A percentile compares a stretch with the other conserved stretches of the same genome.
These are phyloP conservation scores for Leptinotarsa lineolata DNA, from an alignment of 1,140 invertebrate genomes.

Conservation along the genomic window DNA sequence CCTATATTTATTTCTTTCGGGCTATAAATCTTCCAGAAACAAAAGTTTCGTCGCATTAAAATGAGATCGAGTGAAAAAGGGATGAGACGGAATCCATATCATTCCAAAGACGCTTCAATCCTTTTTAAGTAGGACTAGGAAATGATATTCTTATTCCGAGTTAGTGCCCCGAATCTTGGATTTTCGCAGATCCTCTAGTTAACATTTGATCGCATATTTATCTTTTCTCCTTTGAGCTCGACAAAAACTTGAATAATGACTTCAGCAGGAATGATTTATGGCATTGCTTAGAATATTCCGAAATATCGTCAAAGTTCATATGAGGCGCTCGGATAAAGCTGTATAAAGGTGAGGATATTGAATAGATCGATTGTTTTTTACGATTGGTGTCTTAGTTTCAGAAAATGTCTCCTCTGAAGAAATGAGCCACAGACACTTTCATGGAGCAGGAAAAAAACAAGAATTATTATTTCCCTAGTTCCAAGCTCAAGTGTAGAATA, in stretches of 20 bases:
- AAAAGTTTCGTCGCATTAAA: conserved; percentile 6
- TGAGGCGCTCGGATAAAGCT: too few species aligned
- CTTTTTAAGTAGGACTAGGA: conserved; percentile 28
- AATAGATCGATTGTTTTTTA: too few species aligned
- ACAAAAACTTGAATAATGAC: conserved; percentile 19
- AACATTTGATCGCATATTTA: conserved; percentile 28
- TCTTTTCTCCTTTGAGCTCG: conserved; percentile 19
- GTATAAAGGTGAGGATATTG: too few species aligned
- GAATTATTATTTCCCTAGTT: too few species aligned
- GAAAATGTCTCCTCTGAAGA: too few species aligned
- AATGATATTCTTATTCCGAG: conserved; percentile 26
- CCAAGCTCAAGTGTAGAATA: too few species aligned
- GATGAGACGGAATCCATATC: conserved; percentile 22
- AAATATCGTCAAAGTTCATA: neutral
- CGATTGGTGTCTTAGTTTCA: too few species aligned
- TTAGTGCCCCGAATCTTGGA: conserved; percentile 20
- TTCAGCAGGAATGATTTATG: conserved; percentile 2
- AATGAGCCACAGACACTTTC: too few species aligned
- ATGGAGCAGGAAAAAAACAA: too few species aligned
- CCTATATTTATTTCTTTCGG: neutral
- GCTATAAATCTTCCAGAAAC: neutral
- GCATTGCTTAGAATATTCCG: conserved; percentile 8
- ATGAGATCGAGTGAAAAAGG: conserved; percentile 16
- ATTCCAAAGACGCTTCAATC: conserved; percentile 23
- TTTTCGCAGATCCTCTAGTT: conserved; percentile 25